Evolutionary conservation across 2,113 vertebrate genomes (phyloP), one percentile per base, ranked within the genome.

Genomic region (Echinops telfairi): DNA sequence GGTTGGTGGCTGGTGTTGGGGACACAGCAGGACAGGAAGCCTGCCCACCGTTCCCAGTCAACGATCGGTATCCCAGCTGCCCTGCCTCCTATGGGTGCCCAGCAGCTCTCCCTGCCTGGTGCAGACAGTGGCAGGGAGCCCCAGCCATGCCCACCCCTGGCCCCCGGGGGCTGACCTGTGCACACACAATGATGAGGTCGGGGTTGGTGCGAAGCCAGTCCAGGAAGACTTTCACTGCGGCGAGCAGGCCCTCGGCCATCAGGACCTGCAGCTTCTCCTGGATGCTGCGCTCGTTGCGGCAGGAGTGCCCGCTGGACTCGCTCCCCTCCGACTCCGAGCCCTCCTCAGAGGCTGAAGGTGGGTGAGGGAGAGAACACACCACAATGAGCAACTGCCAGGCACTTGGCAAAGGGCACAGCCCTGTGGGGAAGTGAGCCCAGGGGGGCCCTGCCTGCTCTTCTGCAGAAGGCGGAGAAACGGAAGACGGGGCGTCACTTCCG

Each of bases 161-260:
- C 6, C 57, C 15, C 40, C 29, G 33, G 47, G 16, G 1, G 58
- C 66, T 29, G 78, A 22, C 99, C 99, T 99, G 99, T 0, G 99
- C 99, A 90, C 99, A 99, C 98, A 99, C 99, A 71, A 99, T 97
- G 89, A 99, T 99, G 94, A 99, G 99, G 96, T 99, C 99, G 0
- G 99, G 99, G 98, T 99, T 99, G 29, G 99, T 99, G 89, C 99
- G 98, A 38, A 99, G 98, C 99, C 99, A 99, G 96, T 99, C 99
- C 85, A 99, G 95, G 94, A 99, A 99, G 94, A 99, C 98, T 96
- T 99, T 99, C 90, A 99, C 99, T 0, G 98, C 98, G n/a, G 99
- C 98, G 80, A 99, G 98, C 91, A 99, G 97, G 2, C 99, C 99
- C 93, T 99, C 99, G 0, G 98, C 99, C 95, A 98, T 98, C 92